A percentile compares a stretch with the other conserved stretches of the same genome.
Conservation (phyloP, 2,797 vertebrate genomes). For the Petrocephalus sullivani region DNA sequence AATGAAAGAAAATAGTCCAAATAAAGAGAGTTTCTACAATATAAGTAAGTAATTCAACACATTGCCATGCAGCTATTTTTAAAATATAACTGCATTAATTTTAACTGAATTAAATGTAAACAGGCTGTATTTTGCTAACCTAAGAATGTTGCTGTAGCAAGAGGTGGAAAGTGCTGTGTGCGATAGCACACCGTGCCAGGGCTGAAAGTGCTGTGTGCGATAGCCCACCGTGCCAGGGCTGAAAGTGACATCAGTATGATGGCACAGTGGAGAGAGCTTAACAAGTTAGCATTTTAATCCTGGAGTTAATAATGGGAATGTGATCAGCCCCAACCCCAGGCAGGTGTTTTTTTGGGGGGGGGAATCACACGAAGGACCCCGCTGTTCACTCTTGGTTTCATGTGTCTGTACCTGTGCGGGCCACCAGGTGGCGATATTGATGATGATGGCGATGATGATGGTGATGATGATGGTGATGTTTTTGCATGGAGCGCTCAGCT, state of each 20-base stretch:
- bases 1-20: background rate
- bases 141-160: conserved; percentile 21
- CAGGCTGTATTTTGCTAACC: background rate
- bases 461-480: conserved; percentile 51
- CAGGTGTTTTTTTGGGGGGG: background rate
- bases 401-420: conserved; percentile 56
- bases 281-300: background rate
- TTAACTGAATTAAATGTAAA: background rate
- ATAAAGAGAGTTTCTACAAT: background rate
- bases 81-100: background rate
- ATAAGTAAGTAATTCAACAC: background rate
- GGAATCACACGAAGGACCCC: conserved; percentile 25
- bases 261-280: background rate
- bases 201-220: background rate
- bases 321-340: background rate
- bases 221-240: background rate
- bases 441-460: conserved; percentile 40
- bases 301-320: background rate
- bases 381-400: conserved; percentile 67
- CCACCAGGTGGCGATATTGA: conserved; percentile 58
- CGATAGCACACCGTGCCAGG: background rate
- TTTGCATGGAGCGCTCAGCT: conserved; percentile 73
- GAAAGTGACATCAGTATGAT: background rate
- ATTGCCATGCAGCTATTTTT: background rate
- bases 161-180: conserved; percentile 10